Evolutionary conservation across 2,113 vertebrate species (phyloP), one percentile per base, ranked within the genome.

Genomic region (Hyperopisus bebe): DNA sequence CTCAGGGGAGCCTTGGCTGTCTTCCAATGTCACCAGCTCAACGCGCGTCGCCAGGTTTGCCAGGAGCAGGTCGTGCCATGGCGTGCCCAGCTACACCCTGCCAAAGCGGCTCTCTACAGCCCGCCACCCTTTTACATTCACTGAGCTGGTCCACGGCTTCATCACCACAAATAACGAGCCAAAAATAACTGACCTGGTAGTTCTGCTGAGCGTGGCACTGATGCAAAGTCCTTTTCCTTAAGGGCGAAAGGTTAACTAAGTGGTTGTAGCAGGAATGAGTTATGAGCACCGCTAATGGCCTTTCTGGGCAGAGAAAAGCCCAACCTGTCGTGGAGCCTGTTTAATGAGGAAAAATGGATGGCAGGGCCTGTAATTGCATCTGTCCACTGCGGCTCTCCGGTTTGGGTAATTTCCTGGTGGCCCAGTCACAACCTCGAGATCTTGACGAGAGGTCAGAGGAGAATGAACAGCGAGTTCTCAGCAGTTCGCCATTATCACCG

Each of bases 291-390:
- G 31, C 48, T 77, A 24, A 50, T 31, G 42, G 47, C 24, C n/a
- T 88, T 35, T 50, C 88, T 77, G 66, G 31, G 74, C 74, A 88
- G 90, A n/a, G 15, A 31, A 84, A 51, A 90, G 89, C 90, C 83
- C 88, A 66, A 85, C 44, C 84, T 84, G 39, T 50, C 80, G 82
- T n/a, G 24, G 10, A 19, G 88, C 6, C 7, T 55, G 17, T 47
- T 87, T 92, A 92, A 92, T 93, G 88, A 83, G 90, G 90, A 92
- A 89, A 90, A 85, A 87, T 89, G 27, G 87, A 90, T 87, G 44
- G 50, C 42, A 77, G 62, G 82, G 80, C 88, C 74, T 5, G 88
- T 91, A 91, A 90, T 90, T 90, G 90, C 55, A 51, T 89, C 31
- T 17, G 47, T 35, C 1, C 39, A 35, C 74, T 42, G 70, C 35